Conservation (phyloP, 1,140 invertebrate genomes). For the Caenorhabditis latens region DNA sequence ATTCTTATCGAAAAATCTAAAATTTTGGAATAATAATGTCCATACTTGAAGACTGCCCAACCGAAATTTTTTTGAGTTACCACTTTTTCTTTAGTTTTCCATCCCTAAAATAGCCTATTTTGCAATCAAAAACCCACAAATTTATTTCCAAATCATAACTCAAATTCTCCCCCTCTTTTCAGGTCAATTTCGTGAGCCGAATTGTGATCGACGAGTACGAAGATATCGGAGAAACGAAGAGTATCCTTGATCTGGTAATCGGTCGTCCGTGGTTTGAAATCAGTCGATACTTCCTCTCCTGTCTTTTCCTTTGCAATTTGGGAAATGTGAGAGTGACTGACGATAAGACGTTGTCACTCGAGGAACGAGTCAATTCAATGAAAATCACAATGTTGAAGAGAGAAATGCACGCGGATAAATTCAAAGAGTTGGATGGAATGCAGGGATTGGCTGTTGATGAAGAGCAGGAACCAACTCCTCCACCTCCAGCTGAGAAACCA, state of each 20-base stretch:
- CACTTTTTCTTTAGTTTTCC: too few relatives aligned
- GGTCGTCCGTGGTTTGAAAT: slow-evolving; percentile 64
- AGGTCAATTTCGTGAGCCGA: neutral
- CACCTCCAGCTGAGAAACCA: too few relatives aligned
- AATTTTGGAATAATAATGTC: too few relatives aligned
- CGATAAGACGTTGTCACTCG: neutral
- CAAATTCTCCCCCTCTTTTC: neutral
- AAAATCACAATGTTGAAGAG: neutral
- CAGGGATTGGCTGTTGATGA: neutral
- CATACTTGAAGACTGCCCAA: too few relatives aligned
- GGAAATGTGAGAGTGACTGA: slow-evolving; percentile 63
- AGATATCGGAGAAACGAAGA: slow-evolving; percentile 19
- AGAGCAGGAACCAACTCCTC: neutral
- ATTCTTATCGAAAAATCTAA: too few relatives aligned
- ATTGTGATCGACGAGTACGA: slow-evolving; percentile 60
- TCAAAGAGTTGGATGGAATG: neutral
- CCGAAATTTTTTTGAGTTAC: too few relatives aligned
- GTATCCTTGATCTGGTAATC: neutral
- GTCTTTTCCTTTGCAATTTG: slow-evolving; percentile 68
- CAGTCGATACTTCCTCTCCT: slow-evolving; percentile 69
- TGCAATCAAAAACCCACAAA: too few relatives aligned
- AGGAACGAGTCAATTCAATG: slow-evolving; percentile 13
- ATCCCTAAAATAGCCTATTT: too few relatives aligned
- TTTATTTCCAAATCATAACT: too few relatives aligned
- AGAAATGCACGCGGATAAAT: neutral